Conservation (phyloP, 2,888 invertebrate species). For the Stramonita haemastoma region DNA sequence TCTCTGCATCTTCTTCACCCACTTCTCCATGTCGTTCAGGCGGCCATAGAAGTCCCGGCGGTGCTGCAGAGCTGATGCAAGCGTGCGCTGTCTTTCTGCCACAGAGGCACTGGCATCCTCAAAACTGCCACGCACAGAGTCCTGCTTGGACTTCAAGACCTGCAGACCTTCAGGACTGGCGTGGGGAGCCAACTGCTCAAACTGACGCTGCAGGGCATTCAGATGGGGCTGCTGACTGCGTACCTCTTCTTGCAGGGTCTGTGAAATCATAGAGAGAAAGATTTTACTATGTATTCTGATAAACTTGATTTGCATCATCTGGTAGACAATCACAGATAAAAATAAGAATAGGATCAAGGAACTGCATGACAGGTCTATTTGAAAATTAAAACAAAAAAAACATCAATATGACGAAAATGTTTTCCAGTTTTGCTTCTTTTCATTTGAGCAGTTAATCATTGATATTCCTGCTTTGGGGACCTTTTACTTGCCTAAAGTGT, state of each 20-base stretch:
- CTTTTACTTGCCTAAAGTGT: too few relatives aligned
- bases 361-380: not conserved
- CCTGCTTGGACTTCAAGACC: slow-evolving; percentile 83
- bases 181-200: slow-evolving; percentile 68
- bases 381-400: not conserved
- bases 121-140: slow-evolving; percentile 90
- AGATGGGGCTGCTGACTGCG: slow-evolving; percentile 67
- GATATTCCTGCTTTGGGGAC: too few relatives aligned
- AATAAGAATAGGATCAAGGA: not conserved
- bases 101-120: slow-evolving; percentile 79
- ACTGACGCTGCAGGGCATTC: slow-evolving; percentile 64
- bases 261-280: not conserved
- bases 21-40: slow-evolving; percentile 86
- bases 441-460: too few relatives aligned
- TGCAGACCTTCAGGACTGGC: slow-evolving; percentile 67
- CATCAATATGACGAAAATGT: not conserved
- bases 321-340: not conserved
- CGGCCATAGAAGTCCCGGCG: slow-evolving; percentile 85
- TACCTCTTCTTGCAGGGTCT: slow-evolving; percentile 72
- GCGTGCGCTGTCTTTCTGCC: slow-evolving; percentile 83
- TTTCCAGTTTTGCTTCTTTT: too few relatives aligned
- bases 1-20: slow-evolving; percentile 81
- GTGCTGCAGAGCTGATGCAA: slow-evolving; percentile 66
- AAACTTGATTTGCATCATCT: not conserved
- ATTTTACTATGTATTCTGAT: not conserved